Conservation (phyloP, 1,140 invertebrate species). For the Tetragonula clypearis region DNA sequence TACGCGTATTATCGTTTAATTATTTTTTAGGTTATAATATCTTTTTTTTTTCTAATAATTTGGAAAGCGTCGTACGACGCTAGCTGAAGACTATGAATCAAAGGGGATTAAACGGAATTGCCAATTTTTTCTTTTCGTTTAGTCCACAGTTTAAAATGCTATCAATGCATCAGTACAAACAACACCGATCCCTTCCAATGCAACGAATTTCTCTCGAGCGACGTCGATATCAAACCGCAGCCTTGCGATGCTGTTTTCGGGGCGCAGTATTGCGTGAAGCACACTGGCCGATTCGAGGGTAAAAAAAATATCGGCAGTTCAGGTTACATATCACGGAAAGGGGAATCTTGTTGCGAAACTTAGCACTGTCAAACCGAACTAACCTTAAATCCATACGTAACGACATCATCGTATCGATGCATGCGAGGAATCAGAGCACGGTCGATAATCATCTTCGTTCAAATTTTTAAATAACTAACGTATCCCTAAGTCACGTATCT, state of each 20-base stretch:
- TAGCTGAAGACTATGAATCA: not conserved
- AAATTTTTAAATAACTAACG: not conserved
- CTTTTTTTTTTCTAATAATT: not conserved
- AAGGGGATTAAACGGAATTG: not conserved
- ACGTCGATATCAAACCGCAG: conserved; percentile 85
- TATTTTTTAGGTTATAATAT: not conserved
- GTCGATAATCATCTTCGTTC: not conserved
- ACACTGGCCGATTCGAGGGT: conserved; percentile 97
- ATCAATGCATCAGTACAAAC: conserved; percentile 93
- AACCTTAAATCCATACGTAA: not conserved
- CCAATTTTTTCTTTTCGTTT: conserved; percentile 70
- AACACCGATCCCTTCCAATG: conserved; percentile 91
- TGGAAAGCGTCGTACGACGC: not conserved
- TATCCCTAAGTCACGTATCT: not conserved
- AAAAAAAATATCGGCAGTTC: conserved; percentile 71
- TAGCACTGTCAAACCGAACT: conserved; percentile 24
- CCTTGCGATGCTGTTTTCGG: conserved; percentile 91
- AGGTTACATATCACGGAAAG: not conserved
- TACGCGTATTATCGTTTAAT: not conserved
- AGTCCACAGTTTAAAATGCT: conserved; percentile 90
- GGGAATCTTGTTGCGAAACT: not conserved
- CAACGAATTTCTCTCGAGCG: conserved; percentile 90
- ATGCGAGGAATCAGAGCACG: conserved; percentile 1
- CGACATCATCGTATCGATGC: not conserved
- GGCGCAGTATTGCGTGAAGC: conserved; percentile 96